These are phyloP conservation scores for Vidua macroura DNA, from an alignment of 2,113 vertebrate genomes.

Conservation along the genomic window DNA sequence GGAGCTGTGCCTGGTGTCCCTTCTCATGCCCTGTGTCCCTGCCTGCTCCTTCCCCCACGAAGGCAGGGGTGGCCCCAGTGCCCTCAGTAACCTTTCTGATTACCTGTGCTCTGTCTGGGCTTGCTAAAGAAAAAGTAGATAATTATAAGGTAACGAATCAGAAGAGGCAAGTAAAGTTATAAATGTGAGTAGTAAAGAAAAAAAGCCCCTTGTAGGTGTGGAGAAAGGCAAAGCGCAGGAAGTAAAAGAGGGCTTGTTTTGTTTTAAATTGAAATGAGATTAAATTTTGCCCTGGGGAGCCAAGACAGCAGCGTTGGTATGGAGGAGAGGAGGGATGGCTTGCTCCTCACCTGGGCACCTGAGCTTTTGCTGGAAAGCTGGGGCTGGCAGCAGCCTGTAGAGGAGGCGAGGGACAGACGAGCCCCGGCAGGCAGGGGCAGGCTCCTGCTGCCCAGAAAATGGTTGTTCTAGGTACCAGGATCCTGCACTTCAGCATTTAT, in stretches of 20 bases:
- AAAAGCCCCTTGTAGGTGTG: slow-evolving; percentile 23
- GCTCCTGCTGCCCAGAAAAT: neutral
- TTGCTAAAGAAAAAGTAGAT: neutral
- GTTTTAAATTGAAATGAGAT: slow-evolving; percentile 57
- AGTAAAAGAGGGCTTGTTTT: slow-evolving; percentile 39
- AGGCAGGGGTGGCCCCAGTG: neutral
- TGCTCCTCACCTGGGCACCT: neutral
- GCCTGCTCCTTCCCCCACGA: neutral
- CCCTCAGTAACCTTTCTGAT: neutral
- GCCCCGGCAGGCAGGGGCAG: neutral
- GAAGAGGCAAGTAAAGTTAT: slow-evolving; percentile 41
- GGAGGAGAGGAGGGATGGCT: neutral
- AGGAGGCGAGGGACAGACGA: neutral
- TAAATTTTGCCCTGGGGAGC: slow-evolving; percentile 22
- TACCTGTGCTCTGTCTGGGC: neutral
- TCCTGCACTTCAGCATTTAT: neutral
- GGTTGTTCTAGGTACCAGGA: neutral
- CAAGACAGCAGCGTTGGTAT: neutral
- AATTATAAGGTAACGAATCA: slow-evolving; percentile 60
- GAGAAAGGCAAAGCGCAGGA: slow-evolving; percentile 35
- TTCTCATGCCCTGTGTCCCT: neutral
- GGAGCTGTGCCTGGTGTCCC: neutral
- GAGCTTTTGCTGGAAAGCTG: neutral
- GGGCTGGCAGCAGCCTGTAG: neutral
- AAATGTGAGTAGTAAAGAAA: slow-evolving; percentile 46